Base-by-base conservation (phyloP, 2,113 vertebrate genomes). In the Machaerirhynchus nigripectus region DNA sequence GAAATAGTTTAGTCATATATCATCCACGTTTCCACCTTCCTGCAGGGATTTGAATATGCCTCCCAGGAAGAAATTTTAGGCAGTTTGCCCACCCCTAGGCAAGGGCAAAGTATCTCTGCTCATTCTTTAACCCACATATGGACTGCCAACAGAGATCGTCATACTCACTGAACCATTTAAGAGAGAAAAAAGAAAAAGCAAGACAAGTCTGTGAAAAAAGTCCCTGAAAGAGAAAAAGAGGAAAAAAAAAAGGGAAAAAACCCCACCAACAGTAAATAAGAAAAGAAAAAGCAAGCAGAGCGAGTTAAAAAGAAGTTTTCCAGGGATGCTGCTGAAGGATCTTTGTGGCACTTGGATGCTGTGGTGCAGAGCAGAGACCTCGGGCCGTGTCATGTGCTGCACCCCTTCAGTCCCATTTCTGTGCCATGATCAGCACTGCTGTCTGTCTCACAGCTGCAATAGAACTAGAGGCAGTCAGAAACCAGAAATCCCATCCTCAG, bases 311-410 rank as follows among this genome's bases (percentile, higher is more conserved):
- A 20, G 6, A 60, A 52, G 5, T 60, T 84, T 92, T 84, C 57
- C 33, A 53, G 12, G 7, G 11, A 24, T 4, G 17, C 23, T 57
- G 42, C 28, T 1, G 15, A 73, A 56, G 33, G 39, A 89, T n/a
- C 4, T 76, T 76, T 78, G 27, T 53, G 39, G 23, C 20, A 8
- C 24, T 75, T 42, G 59, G 49, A 10, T 69, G 47, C 10, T n/a
- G 30, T 0, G 1, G 9, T 11, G 24, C 21, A 21, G 33, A 30
- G 69, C 61, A 82, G 52, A 65, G 31, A 68, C 21, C 44, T 67
- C 64, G 46, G 61, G n/a, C 18, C 11, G 3, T 4, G 15, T 10
- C 0, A 0, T 20, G 40, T 59, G 9, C 70, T 56, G 37, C 3
- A 7, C 5, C n/a, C 46, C 15, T 37, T 60, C 10, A 3, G 47